Percentiles rank a stretch among this genome's conserved stretches.
Conservation (phyloP, 2,113 vertebrate species). For the Chiloscyllium plagiosum region DNA sequence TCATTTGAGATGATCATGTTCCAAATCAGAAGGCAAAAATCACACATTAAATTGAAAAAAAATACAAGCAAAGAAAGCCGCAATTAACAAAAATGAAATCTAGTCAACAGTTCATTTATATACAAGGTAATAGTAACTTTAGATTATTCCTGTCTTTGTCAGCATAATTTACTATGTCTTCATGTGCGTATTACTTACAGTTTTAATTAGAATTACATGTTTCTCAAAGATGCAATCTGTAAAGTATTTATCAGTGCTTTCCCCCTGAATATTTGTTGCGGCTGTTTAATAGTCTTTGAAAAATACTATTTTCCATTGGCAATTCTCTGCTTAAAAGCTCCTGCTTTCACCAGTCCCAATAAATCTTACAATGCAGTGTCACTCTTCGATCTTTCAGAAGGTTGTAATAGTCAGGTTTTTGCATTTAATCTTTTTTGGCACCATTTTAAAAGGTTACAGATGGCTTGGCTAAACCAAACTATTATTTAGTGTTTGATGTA, state of each 20-base stretch:
- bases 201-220: neutral
- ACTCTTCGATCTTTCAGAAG: conserved; percentile 65
- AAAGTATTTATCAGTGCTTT: neutral
- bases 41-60: neutral
- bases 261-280: conserved; percentile 48
- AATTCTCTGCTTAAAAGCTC: conserved; percentile 22
- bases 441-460: conserved; percentile 80
- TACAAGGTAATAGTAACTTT: neutral
- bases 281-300: conserved; percentile 49
- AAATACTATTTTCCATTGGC: conserved; percentile 26
- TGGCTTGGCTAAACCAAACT: conserved; percentile 66
- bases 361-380: conserved; percentile 35
- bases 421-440: conserved; percentile 81
- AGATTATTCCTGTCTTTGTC: neutral
- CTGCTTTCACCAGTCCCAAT: conserved; percentile 27
- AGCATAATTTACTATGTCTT: neutral
- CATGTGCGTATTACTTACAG: neutral
- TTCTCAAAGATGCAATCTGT: neutral
- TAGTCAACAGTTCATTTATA: neutral
- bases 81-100: neutral
- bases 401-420: conserved; percentile 64
- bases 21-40: neutral
- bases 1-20: conserved; percentile 4
- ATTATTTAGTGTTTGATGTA: conserved; percentile 88
- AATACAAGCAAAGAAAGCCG: neutral